These are phyloP conservation scores for Tenrec ecaudatus DNA, from an alignment of 2,113 vertebrate genomes.

Conservation along the genomic window DNA sequence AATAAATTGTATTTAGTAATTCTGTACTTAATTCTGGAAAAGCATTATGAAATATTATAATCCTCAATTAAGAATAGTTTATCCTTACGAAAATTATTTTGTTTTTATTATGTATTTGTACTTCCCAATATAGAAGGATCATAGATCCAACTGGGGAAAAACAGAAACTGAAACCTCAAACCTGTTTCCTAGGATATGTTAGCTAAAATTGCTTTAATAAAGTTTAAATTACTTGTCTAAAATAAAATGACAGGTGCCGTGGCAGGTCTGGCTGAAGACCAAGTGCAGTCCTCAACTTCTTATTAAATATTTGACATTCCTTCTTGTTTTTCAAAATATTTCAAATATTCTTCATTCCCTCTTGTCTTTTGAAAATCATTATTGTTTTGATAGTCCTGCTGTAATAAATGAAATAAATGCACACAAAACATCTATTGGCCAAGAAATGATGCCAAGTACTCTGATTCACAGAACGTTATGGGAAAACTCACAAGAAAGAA, in stretches of 20 bases:
- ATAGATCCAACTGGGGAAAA: neutral
- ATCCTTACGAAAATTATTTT: neutral
- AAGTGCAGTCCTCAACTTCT: neutral
- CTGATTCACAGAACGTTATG: constrained; percentile 37
- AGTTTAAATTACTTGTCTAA: neutral
- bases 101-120: neutral
- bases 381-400: constrained; percentile 22
- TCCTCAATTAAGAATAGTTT: constrained; percentile 42
- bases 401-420: neutral
- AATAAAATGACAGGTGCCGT: neutral
- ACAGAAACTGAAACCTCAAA: neutral
- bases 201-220: constrained; percentile 36
- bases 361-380: neutral
- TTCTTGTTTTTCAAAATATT: neutral
- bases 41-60: neutral
- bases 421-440: constrained; percentile 1
- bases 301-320: neutral
- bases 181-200: constrained; percentile 29
- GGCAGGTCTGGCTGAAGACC: neutral
- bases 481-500: constrained; percentile 45
- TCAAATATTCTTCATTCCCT: neutral
- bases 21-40: constrained; percentile 33
- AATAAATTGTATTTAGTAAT: constrained; percentile 40
- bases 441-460: constrained; percentile 14
- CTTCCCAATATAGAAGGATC: neutral